phyloP scores from a whole-genome alignment of 2,888 invertebrate genomes.

The Ophion costatus region DNA sequence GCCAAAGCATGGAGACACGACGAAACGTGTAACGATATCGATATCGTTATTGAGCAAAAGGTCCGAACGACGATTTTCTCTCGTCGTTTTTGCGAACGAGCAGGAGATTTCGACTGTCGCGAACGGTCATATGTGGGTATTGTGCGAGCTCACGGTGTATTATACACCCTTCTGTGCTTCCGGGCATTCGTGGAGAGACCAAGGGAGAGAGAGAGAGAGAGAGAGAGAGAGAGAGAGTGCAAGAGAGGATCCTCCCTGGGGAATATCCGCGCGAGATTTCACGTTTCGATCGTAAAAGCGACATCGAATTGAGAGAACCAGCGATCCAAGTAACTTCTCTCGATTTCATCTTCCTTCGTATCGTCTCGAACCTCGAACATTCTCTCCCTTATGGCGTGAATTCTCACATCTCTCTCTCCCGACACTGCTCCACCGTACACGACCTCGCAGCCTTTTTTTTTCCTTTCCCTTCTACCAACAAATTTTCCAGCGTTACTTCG shows the following conservation, averaged over 20 bases:
- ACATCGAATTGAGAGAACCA: constrained; percentile 62
- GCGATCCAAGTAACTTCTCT: constrained; percentile 51
- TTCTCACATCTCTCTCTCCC: constrained; percentile 46
- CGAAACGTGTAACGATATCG: constrained; percentile 66
- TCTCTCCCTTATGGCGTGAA: constrained; percentile 17
- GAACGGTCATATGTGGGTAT: constrained; percentile 51
- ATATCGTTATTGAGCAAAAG: constrained; percentile 66
- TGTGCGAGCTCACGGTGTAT: constrained; percentile 51
- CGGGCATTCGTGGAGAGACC: constrained; percentile 44
- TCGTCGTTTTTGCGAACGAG: constrained; percentile 53
- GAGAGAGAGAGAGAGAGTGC: constrained; percentile 4
- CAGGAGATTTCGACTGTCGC: constrained; percentile 43
- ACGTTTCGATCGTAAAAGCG: constrained; percentile 66
- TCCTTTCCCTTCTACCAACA: not conserved
- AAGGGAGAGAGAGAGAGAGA: constrained; percentile 2
- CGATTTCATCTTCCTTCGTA: constrained; percentile 50
- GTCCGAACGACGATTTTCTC: constrained; percentile 61
- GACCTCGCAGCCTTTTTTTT: constrained; percentile 26
- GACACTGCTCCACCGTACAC: constrained; percentile 14
- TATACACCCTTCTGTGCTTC: constrained; percentile 52
- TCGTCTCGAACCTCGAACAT: constrained; percentile 24
- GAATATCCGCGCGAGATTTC: constrained; percentile 62
- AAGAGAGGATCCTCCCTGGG: constrained; percentile 44
- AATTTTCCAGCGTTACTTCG: constrained; percentile 22
- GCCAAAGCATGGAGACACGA: constrained; percentile 40